Conservation (phyloP, 2,797 vertebrate genomes). For the Urocyon cinereoargenteus region DNA sequence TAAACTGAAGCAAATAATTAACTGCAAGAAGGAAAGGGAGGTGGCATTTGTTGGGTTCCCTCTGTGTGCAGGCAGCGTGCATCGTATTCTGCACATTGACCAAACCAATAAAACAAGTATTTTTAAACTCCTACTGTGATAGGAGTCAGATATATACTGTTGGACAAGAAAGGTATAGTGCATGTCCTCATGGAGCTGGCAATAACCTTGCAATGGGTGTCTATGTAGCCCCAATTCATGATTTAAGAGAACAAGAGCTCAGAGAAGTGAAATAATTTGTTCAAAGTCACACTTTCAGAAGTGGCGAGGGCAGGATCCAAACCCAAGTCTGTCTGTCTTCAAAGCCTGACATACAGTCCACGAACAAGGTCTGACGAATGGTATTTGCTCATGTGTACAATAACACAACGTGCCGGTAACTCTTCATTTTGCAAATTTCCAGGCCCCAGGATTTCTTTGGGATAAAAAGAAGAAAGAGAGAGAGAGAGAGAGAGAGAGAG, state of each 20-base stretch:
- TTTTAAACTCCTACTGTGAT: not conserved
- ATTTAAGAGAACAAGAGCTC: not conserved
- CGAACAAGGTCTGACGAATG: not conserved
- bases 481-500: too few species aligned
- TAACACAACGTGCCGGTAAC: not conserved
- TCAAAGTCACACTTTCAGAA: not conserved
- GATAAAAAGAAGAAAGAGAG: not conserved
- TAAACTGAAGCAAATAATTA: not conserved
- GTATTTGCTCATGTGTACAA: not conserved
- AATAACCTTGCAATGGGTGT: not conserved
- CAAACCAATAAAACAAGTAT: not conserved
- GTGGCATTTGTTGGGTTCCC: not conserved
- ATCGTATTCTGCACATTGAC: not conserved
- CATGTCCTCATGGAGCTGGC: not conserved
- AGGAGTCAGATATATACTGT: not conserved
- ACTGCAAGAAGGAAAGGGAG: not conserved
- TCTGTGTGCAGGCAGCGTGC: not conserved
- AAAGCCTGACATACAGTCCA: not conserved
- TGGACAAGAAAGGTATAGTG: not conserved
- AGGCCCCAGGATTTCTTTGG: conserved; percentile 3
- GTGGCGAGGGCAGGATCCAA: not conserved
- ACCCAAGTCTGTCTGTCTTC: not conserved
- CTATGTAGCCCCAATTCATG: not conserved
- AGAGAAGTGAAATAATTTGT: not conserved
- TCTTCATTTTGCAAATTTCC: not conserved